phyloP scores from a whole-genome alignment of 2,888 invertebrate genomes.

The Elaeidobius kamerunicus region DNA sequence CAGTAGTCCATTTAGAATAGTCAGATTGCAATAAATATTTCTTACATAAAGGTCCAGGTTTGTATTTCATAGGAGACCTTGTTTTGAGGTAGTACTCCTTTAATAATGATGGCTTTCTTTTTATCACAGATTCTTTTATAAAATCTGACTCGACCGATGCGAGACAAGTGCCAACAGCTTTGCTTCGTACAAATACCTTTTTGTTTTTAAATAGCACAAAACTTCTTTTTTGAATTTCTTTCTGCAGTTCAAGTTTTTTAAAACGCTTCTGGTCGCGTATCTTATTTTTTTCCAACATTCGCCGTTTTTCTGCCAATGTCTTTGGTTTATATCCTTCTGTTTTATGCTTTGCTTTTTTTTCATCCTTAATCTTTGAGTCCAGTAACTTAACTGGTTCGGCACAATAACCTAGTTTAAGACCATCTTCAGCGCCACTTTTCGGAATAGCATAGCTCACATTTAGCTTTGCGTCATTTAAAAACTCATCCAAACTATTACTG shows the following conservation, averaged over 20 bases:
- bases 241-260: conserved; percentile 21
- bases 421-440: conserved; percentile 44
- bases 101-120: conserved; percentile 45
- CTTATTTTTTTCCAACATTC: conserved; percentile 45
- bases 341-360: conserved; percentile 20
- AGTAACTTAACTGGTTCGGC: conserved; percentile 30
- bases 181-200: conserved; percentile 36
- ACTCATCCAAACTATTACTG: conserved; percentile 53
- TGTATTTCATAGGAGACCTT: conserved; percentile 49
- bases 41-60: conserved; percentile 56
- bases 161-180: conserved; percentile 27
- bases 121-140: background rate
- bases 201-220: conserved; percentile 36
- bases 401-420: conserved; percentile 32
- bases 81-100: conserved; percentile 45
- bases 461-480: conserved; percentile 50
- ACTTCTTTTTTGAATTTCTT: conserved; percentile 29
- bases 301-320: conserved; percentile 55
- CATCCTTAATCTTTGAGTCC: conserved; percentile 13
- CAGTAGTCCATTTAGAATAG: conserved; percentile 49
- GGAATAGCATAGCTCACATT: conserved; percentile 49
- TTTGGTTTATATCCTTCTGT: conserved; percentile 46
- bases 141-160: conserved; percentile 37
- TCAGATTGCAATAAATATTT: conserved; percentile 51
- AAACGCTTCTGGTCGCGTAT: conserved; percentile 25